Percentiles rank a stretch among this genome's conserved stretches.
These are phyloP conservation scores for Phyllostomus discolor DNA, from an alignment of 2,113 vertebrate genomes.

Conservation along the genomic window DNA sequence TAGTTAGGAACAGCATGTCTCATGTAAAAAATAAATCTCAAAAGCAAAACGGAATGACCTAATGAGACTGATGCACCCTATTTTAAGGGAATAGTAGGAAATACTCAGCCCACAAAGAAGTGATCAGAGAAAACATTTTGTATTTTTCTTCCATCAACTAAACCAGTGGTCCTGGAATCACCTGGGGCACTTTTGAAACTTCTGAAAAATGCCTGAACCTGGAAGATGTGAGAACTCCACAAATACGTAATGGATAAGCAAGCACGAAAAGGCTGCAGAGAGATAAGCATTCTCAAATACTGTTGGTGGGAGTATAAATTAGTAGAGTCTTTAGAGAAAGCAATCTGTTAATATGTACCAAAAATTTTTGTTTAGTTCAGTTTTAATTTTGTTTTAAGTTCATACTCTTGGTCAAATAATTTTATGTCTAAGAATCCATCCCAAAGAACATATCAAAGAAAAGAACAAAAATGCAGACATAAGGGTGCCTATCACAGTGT, in stretches of 20 bases:
- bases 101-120: background rate
- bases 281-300: background rate
- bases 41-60: background rate
- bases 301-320: background rate
- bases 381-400: constrained; percentile 23
- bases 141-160: background rate
- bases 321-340: background rate
- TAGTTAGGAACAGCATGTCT: background rate
- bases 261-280: background rate
- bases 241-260: background rate
- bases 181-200: background rate
- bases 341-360: background rate
- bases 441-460: background rate
- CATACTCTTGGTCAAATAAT: background rate
- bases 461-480: background rate
- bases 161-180: background rate
- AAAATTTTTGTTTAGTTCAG: background rate
- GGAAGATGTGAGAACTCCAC: background rate
- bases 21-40: background rate
- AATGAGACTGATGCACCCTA: background rate
- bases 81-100: background rate
- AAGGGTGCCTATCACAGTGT: background rate
- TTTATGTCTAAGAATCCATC: background rate
- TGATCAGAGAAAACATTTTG: background rate
- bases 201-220: background rate